Evolutionary conservation across 2,888 invertebrate genomes (phyloP).

Genomic region (Drosophila monieri): DNA sequence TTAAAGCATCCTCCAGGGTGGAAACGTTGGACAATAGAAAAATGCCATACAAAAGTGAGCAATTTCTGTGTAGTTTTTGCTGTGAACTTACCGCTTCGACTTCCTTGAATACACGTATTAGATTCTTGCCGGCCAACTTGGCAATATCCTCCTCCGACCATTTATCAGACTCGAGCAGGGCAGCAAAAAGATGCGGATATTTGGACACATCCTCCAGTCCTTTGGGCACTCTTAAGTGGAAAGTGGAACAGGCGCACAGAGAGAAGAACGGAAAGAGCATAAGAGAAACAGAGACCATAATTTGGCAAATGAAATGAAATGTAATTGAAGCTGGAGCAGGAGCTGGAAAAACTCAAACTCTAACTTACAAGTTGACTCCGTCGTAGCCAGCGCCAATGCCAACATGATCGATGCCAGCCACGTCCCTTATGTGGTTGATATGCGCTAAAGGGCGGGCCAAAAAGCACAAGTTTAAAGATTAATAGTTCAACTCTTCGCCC

Average conservation of each 20-base stretch:
- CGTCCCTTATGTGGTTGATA: conserved; percentile 93
- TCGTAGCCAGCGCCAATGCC: conserved; percentile 95
- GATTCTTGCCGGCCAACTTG: conserved; percentile 92
- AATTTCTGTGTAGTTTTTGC: conserved; percentile 32
- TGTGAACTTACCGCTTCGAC: conserved; percentile 90
- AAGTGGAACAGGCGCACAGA: not conserved
- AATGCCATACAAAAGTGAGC: conserved; percentile 38
- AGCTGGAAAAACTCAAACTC: not conserved
- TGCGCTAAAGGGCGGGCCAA: conserved; percentile 86
- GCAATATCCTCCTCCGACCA: conserved; percentile 94
- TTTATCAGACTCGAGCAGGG: conserved; percentile 90
- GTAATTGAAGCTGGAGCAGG: conserved; percentile 23
- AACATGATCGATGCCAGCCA: conserved; percentile 94
- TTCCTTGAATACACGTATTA: conserved; percentile 90
- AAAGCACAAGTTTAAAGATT: conserved; percentile 41
- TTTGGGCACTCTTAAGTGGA: conserved; percentile 85
- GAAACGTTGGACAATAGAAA: conserved; percentile 31
- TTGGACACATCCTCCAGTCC: conserved; percentile 94
- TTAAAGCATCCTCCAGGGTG: conserved; percentile 10
- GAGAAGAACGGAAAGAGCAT: not conserved
- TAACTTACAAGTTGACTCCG: conserved; percentile 94
- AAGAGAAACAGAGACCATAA: conserved; percentile 24
- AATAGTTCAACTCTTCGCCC: conserved; percentile 9
- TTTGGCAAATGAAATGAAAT: conserved; percentile 42
- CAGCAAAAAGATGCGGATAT: conserved; percentile 92